These are phyloP conservation scores for Xanthia togata DNA, from an alignment of 2,888 invertebrate species.

Conservation along the genomic window DNA sequence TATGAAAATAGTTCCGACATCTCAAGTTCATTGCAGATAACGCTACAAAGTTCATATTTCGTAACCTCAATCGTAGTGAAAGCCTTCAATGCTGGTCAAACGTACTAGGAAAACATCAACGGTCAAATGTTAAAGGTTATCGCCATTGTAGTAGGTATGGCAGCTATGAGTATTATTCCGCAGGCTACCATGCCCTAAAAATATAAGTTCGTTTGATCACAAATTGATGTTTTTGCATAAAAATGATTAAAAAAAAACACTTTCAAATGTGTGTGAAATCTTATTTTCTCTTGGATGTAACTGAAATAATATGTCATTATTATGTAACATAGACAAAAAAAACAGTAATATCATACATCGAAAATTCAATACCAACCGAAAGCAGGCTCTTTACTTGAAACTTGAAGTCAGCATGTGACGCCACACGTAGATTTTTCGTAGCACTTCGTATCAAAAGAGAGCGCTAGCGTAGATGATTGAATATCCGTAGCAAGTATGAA, in stretches of 20 bases:
- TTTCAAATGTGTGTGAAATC: too few relatives aligned
- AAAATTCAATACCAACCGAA: neutral
- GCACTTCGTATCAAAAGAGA: conserved; percentile 3
- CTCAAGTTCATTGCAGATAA: conserved; percentile 12
- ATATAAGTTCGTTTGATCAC: neutral
- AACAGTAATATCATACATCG: too few relatives aligned
- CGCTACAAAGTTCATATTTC: neutral
- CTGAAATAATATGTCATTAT: neutral
- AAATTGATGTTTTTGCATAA: neutral
- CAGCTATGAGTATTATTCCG: too few relatives aligned
- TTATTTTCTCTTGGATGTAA: neutral
- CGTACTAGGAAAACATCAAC: conserved; percentile 37
- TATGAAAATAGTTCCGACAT: neutral
- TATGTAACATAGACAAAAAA: neutral
- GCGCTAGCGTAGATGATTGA: neutral
- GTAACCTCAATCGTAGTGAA: neutral
- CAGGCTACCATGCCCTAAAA: neutral
- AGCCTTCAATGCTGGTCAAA: conserved; percentile 39
- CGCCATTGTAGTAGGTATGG: neutral
- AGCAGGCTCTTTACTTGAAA: neutral
- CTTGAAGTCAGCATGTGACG: neutral
- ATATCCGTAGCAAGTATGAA: conserved; percentile 4
- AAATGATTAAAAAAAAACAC: neutral
- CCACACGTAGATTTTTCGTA: neutral
- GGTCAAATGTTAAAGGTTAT: neutral